Evolutionary conservation across 1,140 invertebrate genomes (phyloP).

Genomic region (Procambarus clarkii): DNA sequence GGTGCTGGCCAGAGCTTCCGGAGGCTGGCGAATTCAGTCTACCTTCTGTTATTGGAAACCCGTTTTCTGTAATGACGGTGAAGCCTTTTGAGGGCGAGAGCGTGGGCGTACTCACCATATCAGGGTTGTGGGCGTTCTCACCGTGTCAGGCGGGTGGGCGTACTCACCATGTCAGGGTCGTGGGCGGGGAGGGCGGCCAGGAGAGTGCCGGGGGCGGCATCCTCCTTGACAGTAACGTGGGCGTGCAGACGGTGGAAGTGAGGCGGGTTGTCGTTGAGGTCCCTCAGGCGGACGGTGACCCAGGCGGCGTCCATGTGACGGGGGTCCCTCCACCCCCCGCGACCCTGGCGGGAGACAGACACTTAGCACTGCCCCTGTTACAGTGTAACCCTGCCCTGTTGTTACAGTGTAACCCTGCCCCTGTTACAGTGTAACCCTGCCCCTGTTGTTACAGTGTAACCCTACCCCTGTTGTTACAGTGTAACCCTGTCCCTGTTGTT

Average conservation of each 20-base stretch:
- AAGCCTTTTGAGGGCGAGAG: too few species aligned
- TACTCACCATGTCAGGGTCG: constrained; percentile 35
- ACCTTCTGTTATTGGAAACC: too few species aligned
- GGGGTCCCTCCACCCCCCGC: constrained; percentile 29
- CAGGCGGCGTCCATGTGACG: constrained; percentile 37
- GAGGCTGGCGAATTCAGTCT: not conserved
- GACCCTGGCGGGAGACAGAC: not conserved
- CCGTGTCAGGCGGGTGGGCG: not conserved
- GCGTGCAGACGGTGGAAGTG: constrained; percentile 31
- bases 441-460: too few species aligned
- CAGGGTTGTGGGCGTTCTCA: constrained; percentile 1
- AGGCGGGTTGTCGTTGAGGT: constrained; percentile 34
- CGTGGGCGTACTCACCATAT: constrained; percentile 15
- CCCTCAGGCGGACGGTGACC: constrained; percentile 23
- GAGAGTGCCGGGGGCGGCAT: constrained; percentile 17
- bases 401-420: too few species aligned
- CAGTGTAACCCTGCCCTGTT: too few species aligned
- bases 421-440: too few species aligned
- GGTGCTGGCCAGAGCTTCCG: too few species aligned
- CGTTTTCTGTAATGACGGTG: too few species aligned
- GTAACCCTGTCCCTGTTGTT: too few species aligned
- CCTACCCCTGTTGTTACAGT: too few species aligned
- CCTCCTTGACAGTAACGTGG: constrained; percentile 31
- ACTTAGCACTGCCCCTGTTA: not conserved
- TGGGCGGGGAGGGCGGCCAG: constrained; percentile 38